Evolutionary conservation across 2,888 invertebrate species (phyloP).

Genomic region (Tipula vernalis): DNA sequence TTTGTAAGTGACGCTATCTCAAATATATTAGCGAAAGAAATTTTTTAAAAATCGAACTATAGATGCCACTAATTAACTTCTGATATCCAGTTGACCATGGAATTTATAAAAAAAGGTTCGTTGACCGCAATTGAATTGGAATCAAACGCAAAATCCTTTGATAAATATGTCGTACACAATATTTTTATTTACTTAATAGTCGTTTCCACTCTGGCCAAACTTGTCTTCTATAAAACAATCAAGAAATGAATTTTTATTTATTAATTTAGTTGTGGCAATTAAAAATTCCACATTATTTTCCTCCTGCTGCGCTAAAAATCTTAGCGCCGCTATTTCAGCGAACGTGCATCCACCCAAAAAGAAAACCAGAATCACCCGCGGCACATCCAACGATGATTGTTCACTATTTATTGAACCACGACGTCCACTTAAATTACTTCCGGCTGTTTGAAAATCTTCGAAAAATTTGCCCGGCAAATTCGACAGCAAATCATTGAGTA

Average conservation of each 20-base stretch:
- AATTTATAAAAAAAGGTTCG: not conserved
- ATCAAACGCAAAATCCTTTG: too few relatives aligned
- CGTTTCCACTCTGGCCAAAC: not conserved
- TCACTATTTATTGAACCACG: slow-evolving; percentile 46
- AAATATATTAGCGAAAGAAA: not conserved
- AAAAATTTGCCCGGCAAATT: slow-evolving; percentile 68
- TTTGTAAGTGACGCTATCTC: not conserved
- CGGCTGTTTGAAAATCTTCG: slow-evolving; percentile 47
- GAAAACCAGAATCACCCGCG: slow-evolving; percentile 70
- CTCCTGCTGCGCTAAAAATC: slow-evolving; percentile 62
- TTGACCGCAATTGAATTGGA: too few relatives aligned
- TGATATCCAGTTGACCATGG: too few relatives aligned
- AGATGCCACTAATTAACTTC: not conserved
- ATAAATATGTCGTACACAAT: not conserved
- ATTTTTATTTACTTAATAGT: not conserved
- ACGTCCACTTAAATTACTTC: slow-evolving; percentile 43
- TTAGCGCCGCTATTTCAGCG: slow-evolving; percentile 74
- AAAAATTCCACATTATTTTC: slow-evolving; percentile 80
- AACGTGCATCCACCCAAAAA: slow-evolving; percentile 96
- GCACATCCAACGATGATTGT: slow-evolving; percentile 36
- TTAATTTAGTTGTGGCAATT: slow-evolving; percentile 81
- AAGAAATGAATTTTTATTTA: slow-evolving; percentile 79
- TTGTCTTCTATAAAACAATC: slow-evolving; percentile 52
- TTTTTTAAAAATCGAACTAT: not conserved
- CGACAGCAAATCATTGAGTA: slow-evolving; percentile 70